Conservation (phyloP, 2,113 vertebrate genomes). For the Percina caprodes region DNA sequence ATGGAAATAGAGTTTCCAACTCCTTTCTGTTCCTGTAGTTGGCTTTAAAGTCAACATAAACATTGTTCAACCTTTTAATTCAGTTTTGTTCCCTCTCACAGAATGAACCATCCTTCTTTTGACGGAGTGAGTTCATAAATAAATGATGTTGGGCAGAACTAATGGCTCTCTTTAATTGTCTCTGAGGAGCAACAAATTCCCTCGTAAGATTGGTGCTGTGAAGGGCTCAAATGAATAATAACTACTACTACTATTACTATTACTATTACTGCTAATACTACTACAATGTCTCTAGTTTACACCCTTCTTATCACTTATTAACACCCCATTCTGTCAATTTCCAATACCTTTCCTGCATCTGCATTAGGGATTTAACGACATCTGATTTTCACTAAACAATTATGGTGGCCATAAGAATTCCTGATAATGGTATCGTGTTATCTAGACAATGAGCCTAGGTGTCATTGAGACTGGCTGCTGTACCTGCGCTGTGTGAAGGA, state of each 20-base stretch:
- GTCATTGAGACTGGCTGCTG: too few relatives aligned
- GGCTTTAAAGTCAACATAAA: neutral
- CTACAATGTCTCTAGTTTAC: neutral
- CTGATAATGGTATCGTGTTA: too few relatives aligned
- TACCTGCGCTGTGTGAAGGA: too few relatives aligned
- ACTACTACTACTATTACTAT: neutral
- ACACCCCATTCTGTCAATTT: neutral
- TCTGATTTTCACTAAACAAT: too few relatives aligned
- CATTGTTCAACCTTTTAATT: neutral
- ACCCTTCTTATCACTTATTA: neutral
- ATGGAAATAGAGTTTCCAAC: neutral
- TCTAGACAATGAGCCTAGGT: too few relatives aligned
- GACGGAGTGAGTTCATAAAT: neutral
- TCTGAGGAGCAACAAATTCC: neutral
- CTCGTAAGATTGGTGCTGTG: too few relatives aligned
- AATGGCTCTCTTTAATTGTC: neutral
- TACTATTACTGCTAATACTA: neutral
- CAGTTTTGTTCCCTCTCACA: neutral
- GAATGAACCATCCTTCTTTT: too few relatives aligned
- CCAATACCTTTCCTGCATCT: neutral
- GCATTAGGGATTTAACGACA: neutral
- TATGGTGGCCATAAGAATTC: too few relatives aligned
- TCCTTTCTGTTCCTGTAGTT: neutral
- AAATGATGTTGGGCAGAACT: neutral
- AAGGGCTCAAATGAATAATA: neutral